Base-by-base conservation (phyloP, 2,888 invertebrate genomes). In the Linnaemya vulpina region DNA sequence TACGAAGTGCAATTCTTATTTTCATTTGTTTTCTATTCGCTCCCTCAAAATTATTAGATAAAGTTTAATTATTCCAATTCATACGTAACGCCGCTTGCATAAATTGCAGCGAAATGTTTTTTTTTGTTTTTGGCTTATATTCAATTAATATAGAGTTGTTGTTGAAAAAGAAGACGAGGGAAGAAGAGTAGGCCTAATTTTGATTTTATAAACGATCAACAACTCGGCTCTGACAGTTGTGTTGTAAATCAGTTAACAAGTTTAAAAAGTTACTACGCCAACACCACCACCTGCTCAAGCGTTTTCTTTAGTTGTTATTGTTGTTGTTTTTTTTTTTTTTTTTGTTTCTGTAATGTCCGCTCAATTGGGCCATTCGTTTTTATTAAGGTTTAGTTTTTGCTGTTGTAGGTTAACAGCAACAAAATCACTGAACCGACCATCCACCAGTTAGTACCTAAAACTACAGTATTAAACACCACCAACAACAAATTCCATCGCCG, bases 371-470 rank as follows among this genome's bases (percentile, higher is more conserved):
- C 49, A 71, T 71, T 49, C 70, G n/a, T 71, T 78, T 71, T 53
- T 40, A 62, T 71, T 51, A 67, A 60, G 74, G 74, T 74, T 80
- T 80, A 11, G 9, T 77, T 40, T 43, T 70, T 65, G 35, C 40
- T 80, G 68, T 60, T 40, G 43, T 74, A 68, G 67, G 58, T 53
- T 80, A 51, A 40, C 60, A 74, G 60, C 67, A 78, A 75, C 75
- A 71, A 85, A 85, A 79, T 82, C 85, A 85, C 82, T 85, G 85
- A 85, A 82, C 85, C 76, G 74, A 85, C 85, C 71, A 78, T 49
- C 51, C 80, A 81, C 20, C 74, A 75, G 71, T 67, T 60, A 53
- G 65, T 40, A 80, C 46, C 65, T 67, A 49, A 30, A 67, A 67
- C 67, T 43, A 20, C 35, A 53, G 15, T 43, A 62, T 8, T 46